Evolutionary conservation across 2,113 vertebrate species (phyloP).

Genomic region (Calonectris borealis): DNA sequence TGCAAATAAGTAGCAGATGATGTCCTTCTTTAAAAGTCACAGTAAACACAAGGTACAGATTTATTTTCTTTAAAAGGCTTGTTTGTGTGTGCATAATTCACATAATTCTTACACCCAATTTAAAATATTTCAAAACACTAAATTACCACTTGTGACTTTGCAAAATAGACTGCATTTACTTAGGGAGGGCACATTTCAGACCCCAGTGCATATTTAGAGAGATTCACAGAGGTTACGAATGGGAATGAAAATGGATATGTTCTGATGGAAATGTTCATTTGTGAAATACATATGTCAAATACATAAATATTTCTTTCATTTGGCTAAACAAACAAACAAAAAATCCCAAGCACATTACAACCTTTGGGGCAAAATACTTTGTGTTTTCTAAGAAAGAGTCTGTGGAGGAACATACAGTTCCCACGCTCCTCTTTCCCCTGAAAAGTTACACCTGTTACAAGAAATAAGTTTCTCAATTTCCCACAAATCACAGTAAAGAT

Average conservation of each 20-base stretch:
- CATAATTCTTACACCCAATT: neutral
- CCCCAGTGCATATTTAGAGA: neutral
- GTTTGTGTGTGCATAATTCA: neutral
- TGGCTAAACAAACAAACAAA: neutral
- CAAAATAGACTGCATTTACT: neutral
- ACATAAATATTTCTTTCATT: neutral
- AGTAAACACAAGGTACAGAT: neutral
- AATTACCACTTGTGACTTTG: neutral
- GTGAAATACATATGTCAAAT: neutral
- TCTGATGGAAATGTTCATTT: neutral
- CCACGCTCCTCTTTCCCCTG: rapidly evolving
- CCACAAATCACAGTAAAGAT: neutral
- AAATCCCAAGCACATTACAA: neutral
- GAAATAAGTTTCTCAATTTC: neutral
- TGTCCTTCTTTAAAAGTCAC: neutral
- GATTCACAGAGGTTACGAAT: neutral
- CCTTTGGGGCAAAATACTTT: neutral
- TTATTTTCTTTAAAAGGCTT: neutral
- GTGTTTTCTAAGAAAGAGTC: neutral
- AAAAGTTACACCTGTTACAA: neutral
- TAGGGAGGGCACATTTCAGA: neutral
- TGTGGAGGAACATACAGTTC: neutral
- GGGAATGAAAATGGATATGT: neutral
- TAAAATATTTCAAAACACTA: neutral
- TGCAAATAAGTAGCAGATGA: neutral